Evolutionary conservation across 2,113 vertebrate species (phyloP), one percentile per base, ranked within the genome.

Genomic region (Scopus umbretta): DNA sequence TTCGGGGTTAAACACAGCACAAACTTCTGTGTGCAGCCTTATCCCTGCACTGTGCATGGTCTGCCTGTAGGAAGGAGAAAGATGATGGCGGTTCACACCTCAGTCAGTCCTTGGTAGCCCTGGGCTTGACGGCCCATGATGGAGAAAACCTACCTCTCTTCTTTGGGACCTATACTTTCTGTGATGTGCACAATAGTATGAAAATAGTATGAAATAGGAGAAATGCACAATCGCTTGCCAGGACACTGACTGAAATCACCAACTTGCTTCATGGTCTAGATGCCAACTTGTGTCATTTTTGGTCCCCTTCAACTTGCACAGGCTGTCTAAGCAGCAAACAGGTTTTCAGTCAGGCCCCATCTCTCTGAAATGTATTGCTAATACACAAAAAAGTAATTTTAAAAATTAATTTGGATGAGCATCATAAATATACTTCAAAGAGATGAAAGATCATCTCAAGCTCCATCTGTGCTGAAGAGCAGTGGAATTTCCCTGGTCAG

Each of bases 21-120:
- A 56, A 32, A 42, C 49, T 32, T 2, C 65, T 63, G 25, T 50
- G 55, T 27, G 52, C 52, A 47, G 30, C 59, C 59, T 65, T 73
- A 13, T 63, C 4, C 12, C 6, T 4, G 0, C 5, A 8, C 4
- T 6, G 14, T 52, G 16, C 12, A 5, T 20, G 45, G 7, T 2
- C 47, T 43, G 13, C 5, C 19, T 32, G 10, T 42, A 20, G 59
- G 56, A 67, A 59, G 55, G 15, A 52, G 30, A 50, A 52, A 2
- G 29, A 18, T 8, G 11, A 21, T 49, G 34, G 19, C 58, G 13
- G 14, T 22, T 63, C 23, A 30, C 66, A 62, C 29, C 43, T 83
- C 38, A 11, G 40, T 83, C 38, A 11, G 40, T 40, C 21, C 29
- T 23, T 42, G 18, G 53, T 30, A 80, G 30, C 62, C 23, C n/a